Evolutionary conservation across 2,888 invertebrate genomes (phyloP).

Genomic region (Hemicrepidius hirtus): DNA sequence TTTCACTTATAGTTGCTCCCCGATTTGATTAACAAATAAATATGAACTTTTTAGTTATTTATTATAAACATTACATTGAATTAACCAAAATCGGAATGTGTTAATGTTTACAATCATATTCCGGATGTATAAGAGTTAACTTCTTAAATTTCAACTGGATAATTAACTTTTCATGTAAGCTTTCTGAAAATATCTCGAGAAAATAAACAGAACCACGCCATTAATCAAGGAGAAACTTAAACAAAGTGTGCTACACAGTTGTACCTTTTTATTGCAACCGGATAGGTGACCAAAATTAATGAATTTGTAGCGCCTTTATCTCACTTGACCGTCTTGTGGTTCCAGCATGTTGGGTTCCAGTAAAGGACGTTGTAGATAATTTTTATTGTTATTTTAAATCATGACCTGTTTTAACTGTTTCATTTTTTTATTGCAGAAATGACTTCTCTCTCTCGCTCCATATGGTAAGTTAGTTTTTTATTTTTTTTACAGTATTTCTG

Average conservation of each 20-base stretch:
- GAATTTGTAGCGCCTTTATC: conserved; percentile 29
- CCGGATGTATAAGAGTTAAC: neutral
- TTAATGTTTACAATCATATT: too few species aligned
- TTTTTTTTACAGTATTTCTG: too few species aligned
- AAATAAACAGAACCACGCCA: conserved; percentile 27
- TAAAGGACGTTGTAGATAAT: conserved; percentile 28
- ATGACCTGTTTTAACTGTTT: neutral
- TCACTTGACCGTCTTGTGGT: conserved; percentile 6
- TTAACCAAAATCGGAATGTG: too few species aligned
- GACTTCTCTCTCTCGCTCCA: too few species aligned
- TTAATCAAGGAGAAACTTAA: conserved; percentile 43
- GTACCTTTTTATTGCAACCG: conserved; percentile 30
- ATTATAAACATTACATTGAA: too few species aligned
- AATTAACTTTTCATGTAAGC: conserved; percentile 21
- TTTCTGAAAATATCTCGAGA: conserved; percentile 20
- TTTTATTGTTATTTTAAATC: conserved; percentile 21
- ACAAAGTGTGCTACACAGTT: conserved; percentile 40
- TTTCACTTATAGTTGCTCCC: too few species aligned
- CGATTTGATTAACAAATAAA: too few species aligned
- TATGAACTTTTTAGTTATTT: too few species aligned
- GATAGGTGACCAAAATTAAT: conserved; percentile 35
- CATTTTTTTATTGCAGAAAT: too few species aligned
- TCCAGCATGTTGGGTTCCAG: too few species aligned
- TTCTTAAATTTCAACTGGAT: neutral
- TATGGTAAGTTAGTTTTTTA: too few species aligned